phyloP scores from a whole-genome alignment of 1,140 invertebrate genomes.

The Helicoverpa zea region DNA sequence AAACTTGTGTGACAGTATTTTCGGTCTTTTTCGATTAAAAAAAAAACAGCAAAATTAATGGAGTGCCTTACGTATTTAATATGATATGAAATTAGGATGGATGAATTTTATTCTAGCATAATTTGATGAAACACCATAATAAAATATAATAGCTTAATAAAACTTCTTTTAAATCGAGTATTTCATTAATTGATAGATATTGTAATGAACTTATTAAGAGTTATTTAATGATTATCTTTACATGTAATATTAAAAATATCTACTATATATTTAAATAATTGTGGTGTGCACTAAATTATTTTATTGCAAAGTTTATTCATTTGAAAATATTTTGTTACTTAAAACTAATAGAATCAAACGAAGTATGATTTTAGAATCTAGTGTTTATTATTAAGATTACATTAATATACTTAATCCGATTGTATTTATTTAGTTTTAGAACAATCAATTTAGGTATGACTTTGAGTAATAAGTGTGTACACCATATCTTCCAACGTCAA shows the following conservation, averaged over 20 bases:
- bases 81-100: conserved; percentile 84
- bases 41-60: conserved; percentile 83
- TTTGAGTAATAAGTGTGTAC: conserved; percentile 35
- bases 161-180: conserved; percentile 79
- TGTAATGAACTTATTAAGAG: conserved; percentile 80
- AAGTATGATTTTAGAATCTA: conserved; percentile 38
- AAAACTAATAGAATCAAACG: conserved; percentile 32
- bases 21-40: conserved; percentile 75
- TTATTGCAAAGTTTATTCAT: conserved; percentile 44
- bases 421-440: conserved; percentile 47
- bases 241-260: conserved; percentile 67
- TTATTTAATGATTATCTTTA: conserved; percentile 75
- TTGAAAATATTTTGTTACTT: conserved; percentile 36
- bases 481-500: conserved; percentile 46
- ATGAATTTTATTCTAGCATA: conserved; percentile 86
- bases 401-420: conserved; percentile 37
- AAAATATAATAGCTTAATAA: conserved; percentile 78
- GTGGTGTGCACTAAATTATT: conserved; percentile 67
- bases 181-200: conserved; percentile 81
- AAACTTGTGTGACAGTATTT: conserved; percentile 75
- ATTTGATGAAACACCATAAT: conserved; percentile 84
- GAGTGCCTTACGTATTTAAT: conserved; percentile 86
- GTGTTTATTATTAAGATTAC: conserved; percentile 45
- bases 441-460: conserved; percentile 39
- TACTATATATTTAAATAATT: conserved; percentile 67